These are phyloP conservation scores for Brenthis hecate DNA, from an alignment of 2,888 invertebrate genomes.

Conservation along the genomic window DNA sequence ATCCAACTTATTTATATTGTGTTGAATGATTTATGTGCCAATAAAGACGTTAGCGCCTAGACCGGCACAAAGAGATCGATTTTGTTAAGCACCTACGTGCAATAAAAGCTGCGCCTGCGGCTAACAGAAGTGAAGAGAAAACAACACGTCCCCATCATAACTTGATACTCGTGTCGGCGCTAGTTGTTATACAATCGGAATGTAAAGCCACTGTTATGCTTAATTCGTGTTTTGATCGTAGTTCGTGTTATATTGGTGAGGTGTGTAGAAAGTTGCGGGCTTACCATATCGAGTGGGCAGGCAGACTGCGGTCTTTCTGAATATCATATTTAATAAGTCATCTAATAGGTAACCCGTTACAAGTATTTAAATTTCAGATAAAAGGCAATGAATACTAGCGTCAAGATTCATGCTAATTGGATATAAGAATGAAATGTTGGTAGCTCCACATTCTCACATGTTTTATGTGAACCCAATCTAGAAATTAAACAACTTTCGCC, in stretches of 20 bases:
- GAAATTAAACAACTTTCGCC: background rate
- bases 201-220: constrained; percentile 23
- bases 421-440: background rate
- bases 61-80: constrained; percentile 52
- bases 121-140: constrained; percentile 70
- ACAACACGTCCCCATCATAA: constrained; percentile 49
- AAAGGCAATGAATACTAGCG: constrained; percentile 1
- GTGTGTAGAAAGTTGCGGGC: constrained; percentile 64
- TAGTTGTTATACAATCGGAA: constrained; percentile 29
- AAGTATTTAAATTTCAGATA: constrained; percentile 23
- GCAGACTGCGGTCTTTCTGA: constrained; percentile 40
- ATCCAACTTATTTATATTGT: constrained; percentile 40
- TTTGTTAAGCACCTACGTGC: constrained; percentile 58
- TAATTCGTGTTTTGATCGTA: constrained; percentile 43
- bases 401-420: constrained; percentile 20
- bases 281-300: constrained; percentile 66
- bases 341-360: constrained; percentile 24
- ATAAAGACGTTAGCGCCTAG: constrained; percentile 56
- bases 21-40: constrained; percentile 43
- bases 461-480: background rate
- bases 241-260: constrained; percentile 53
- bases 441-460: background rate
- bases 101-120: constrained; percentile 62
- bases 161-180: constrained; percentile 48
- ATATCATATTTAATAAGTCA: constrained; percentile 43